These are phyloP conservation scores for Triplophysa dalaica DNA, from an alignment of 2,113 vertebrate genomes.

Conservation along the genomic window DNA sequence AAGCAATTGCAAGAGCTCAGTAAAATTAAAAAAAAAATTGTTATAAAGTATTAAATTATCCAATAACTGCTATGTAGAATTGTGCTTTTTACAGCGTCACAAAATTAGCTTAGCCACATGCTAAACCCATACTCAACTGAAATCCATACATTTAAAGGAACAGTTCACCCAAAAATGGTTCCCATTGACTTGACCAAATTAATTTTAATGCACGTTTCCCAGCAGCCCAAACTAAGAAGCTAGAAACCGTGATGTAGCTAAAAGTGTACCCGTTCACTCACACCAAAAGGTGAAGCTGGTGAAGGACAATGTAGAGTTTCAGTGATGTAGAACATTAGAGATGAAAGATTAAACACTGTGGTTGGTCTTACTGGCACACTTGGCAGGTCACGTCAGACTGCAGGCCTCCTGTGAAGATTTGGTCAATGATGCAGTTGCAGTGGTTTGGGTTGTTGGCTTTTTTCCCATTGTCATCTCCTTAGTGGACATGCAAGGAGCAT, in stretches of 20 bases:
- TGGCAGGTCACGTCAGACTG: constrained; percentile 92
- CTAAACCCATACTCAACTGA: background rate
- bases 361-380: constrained; percentile 85
- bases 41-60: no score
- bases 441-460: constrained; percentile 93
- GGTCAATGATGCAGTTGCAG: constrained; percentile 94
- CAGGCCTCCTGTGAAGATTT: constrained; percentile 91
- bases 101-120: background rate
- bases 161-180: no score
- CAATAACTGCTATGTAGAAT: background rate
- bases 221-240: background rate
- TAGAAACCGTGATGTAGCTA: background rate
- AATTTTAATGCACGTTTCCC: no score
- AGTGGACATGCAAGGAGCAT: constrained; percentile 27
- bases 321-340: background rate
- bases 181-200: background rate
- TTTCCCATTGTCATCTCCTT: constrained; percentile 89
- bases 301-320: background rate
- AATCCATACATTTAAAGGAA: background rate
- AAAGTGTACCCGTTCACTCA: background rate
- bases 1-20: no score
- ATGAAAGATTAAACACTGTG: constrained; percentile 10
- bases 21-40: no score
- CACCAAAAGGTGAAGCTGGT: background rate
- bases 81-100: background rate